Base-by-base conservation (phyloP, 1,140 invertebrate genomes). In the Luehdorfia chinensis region DNA sequence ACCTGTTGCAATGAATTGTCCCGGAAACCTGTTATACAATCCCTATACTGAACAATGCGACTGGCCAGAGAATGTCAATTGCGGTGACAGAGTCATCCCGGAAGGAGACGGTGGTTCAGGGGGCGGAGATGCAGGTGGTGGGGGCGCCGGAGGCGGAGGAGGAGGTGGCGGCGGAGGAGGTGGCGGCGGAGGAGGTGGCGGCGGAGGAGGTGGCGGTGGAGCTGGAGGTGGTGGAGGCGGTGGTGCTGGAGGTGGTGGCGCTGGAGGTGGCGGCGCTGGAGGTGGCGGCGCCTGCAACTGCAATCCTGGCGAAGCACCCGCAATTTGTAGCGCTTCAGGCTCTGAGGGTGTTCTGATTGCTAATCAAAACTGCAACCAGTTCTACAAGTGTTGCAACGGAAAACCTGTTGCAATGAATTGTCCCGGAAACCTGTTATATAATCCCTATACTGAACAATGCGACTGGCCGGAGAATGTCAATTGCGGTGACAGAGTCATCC, bases 401-500 rank as follows among this genome's bases (percentile, higher is more conserved):
- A 4, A 36, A 28, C 67, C 70, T 15, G 39, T 67, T 4, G 28
- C 39, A 8, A 54, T 75, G 1, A 88, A 84, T 37, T 88, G 87
- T 7, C 62, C 75, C 0, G 57, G 68, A 9, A 31, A 36, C 2
- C 87, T 88, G 43, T 66, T 89, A 47, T 92, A 88, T 60, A 90
- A 92, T 66, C 85, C 91, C 30, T 36, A 74, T 9, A 57, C 58
- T 8, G 73, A 90, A 74, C 65, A 88, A 33, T 89, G 93, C 66
- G 87, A 93, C 60, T 87, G 91, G 89, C 75, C 90, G 15, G 39
- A 87, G 28, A 76, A 87, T 59, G 89, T 95, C 7, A 32, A 61
- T 0, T 75, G 72, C 30, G 60, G 55, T 14, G 27, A n/a, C n/a
- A n/a, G n/a, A n/a, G n/a, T n/a, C n/a, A n/a, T n/a, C n/a, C n/a